Base-by-base conservation (phyloP, 2,888 invertebrate species). In the Cynaeus angustus region DNA sequence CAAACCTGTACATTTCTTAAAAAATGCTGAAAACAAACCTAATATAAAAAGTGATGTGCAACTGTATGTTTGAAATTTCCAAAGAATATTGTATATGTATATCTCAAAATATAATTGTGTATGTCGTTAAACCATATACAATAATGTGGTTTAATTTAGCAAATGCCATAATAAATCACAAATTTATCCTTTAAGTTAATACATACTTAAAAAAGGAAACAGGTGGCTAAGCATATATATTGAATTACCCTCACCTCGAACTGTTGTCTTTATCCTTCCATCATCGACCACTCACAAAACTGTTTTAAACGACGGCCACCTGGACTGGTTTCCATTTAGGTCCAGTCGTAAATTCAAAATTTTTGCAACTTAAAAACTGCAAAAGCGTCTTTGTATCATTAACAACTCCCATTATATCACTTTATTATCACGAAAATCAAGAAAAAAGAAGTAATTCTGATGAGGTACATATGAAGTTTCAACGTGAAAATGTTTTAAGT, bases 381-480 rank as follows among this genome's bases (percentile, higher is more conserved):
- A 21, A 5, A 53, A 53, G 13, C 16, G 37, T 16, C 10, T 45
- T 12, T 43, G 41, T 6, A 58, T 28, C 28, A 14, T 58, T 58
- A 41, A 43, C 45, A 43, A 26, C 41, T 26, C 16, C 58, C 45
- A 26, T 28, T 61, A 48, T 37, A 61, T 61, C 14, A 37, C 48
- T 61, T 61, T 61, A 61, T 61, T 61, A 61, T 46, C 61, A 28
- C 7, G 10, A 30, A 48, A 61, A 56, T 56, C 41, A 8, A n/a
- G 43, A 56, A 56, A 55, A 55, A 55, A 38, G 55, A 38, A 33
- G 12, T 38, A 37, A 56, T 26, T 56, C 37, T 61, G 61, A 61
- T 50, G 21, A 50, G 48, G 28, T 46, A 56, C 56, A 56, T 66
- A 56, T 66, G 66, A 38, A 45, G 66, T 46, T 56, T 56, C 46